Base-by-base conservation (phyloP, 1,140 invertebrate species). In the Drosophila pallidifrons region DNA sequence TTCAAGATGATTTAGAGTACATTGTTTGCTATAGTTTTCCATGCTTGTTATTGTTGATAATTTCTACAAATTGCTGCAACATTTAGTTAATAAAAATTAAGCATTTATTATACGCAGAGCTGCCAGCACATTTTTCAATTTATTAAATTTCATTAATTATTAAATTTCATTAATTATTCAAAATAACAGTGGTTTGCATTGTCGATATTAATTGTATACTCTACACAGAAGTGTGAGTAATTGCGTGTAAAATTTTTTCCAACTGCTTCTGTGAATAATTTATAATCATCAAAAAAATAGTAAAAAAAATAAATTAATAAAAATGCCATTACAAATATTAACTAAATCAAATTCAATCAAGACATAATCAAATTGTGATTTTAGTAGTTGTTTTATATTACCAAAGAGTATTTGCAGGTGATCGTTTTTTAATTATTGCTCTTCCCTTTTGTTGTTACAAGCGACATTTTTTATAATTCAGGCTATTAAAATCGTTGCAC, bases 81-180 rank as follows among this genome's bases (percentile, higher is more conserved):
- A 35, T 2, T 38, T 43, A 55, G n/a, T 30, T 68, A 20, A 60
- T 46, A 16, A 54, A 54, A 30, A 51, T 58, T n/a, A 68, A 60
- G 7, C 25, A 59, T 16, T 15, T 25, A 3, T 20, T 38, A 28
- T 5, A 28, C 38, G 16, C 47, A 28, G 16, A 25, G 16, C 46
- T 25, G 11, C 11, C 32, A 30, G 11, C 8, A 41, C 38, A 41
- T 10, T 41, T n/a, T 28, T 43, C 52, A 52, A 59, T 73, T 74
- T 11, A 60, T 38, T 46, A 59, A 57, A 65, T 58, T 30, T 45
- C 45, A 73, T 73, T 52, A 59, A 67, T 60, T 66, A 59, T 67
- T 51, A 59, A 57, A 65, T 58, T 30, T 45, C 45, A 73, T 73
- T 52, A 59, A 67, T 60, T 66, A 59, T 67, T 51, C 28, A 49